Evolutionary conservation across 2,113 vertebrate genomes (phyloP), one percentile per base, ranked within the genome.

Genomic region (Barnardius zonarius): DNA sequence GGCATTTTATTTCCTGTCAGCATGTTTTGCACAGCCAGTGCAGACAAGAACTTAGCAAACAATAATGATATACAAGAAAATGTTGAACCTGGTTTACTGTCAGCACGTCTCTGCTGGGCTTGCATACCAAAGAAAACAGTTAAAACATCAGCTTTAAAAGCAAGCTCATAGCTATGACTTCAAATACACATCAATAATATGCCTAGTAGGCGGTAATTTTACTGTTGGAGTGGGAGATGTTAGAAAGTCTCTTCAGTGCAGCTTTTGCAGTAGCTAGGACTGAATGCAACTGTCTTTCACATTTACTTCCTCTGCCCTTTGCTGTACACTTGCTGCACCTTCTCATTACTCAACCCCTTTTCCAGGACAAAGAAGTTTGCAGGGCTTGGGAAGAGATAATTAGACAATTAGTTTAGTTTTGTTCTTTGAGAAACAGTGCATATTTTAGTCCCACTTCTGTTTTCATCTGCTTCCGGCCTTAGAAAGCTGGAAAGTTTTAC

Each of bases 151-250:
- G 48, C 52, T 78, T 88, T 64, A 75, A 79, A 93, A 33, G 48
- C 86, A 90, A 88, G 83, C 24, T 64, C 44, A 55, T 72, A 92
- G 74, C 80, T 95, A 23, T 57, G 76, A 76, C 66, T 95, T 88
- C n/a, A 70, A 94, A 88, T 72, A 83, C 80, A 91, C 86, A 64
- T 70, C 94, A 95, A 95, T 88, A 96, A 93, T 69, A 57, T 30
- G 10, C 9, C 0, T 3, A 88, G 92, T 90, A 81, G 92, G 92
- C 0, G 8, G 73, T 13, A 81, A 86, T 94, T 96, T 79, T 73
- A 82, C 43, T 35, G 73, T 30, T 1, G 0, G 39, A 88, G 66
- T 91, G 89, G 94, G 83, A 92, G 83, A 92, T 68, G 66, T 76
- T 92, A 86, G 90, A 37, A 90, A 90, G 44, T 68, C 27, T 84